Evolutionary conservation across 1,140 invertebrate genomes (phyloP), one percentile per base, ranked within the genome.

Genomic region (Triops longicaudatus): DNA sequence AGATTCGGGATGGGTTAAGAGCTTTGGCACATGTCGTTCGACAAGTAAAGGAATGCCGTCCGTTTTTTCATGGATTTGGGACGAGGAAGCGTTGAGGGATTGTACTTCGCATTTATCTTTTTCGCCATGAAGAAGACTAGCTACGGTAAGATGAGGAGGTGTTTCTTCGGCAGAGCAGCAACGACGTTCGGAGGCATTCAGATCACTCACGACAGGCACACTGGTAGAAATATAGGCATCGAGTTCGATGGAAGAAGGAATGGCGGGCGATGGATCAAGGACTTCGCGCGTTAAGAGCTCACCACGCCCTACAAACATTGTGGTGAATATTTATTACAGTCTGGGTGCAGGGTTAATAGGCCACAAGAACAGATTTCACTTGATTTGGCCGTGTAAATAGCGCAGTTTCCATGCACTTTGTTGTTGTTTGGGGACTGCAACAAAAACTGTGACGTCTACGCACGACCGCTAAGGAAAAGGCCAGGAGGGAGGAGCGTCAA

Each of bases 191-290:
- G 50, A 63, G 17, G 50, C 5, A 63, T 22, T 63, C 0, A 63
- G 50, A 63, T 63, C 50, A 63, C 22, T 63, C 17, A 63, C 50
- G 17, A 63, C 50, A 63, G 50, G 50, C 50, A 63, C 50, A 63
- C 50, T 63, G 50, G 50, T 14, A 63, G 50, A 63, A 63, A 63
- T 63, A 17, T 63, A 63, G 50, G 50, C 50, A 63, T 63, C 50
- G 14, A 63, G 50, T 63, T 63, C 50, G 50, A 63, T 63, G 50
- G 50, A 63, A 63, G 50, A 22, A 63, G 22, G 50, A 22, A 22
- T n/a, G 50, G 50, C 14, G 44, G 44, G n/a, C 17, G 50, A 63
- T 6, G 14, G 50, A 63, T 63, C 50, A 1, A 63, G n/a, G 17
- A 63, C n/a, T 63, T 63, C 50, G 10, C 50, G 14, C 50, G 50